A percentile compares a stretch with the other conserved stretches of the same genome.
phyloP scores from a whole-genome alignment of 2,113 vertebrate species.

The Cryptotis parvus region DNA sequence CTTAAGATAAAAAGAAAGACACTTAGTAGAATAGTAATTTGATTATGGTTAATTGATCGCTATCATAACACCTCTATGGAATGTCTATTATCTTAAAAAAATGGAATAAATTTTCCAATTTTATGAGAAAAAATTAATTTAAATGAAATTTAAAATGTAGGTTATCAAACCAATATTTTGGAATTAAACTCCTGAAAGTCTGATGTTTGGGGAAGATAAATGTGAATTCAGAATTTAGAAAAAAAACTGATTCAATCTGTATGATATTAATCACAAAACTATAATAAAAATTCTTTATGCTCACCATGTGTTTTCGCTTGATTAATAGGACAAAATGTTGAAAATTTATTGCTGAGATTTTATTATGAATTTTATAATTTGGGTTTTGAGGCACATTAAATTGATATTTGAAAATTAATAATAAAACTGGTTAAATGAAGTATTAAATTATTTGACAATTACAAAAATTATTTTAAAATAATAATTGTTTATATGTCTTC shows the following conservation, averaged over 20 bases:
- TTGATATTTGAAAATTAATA: not conserved
- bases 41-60: slow-evolving; percentile 61
- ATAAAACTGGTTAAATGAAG: not conserved
- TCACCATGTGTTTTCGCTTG: not conserved
- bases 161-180: not conserved
- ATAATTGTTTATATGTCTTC: not conserved
- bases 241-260: not conserved
- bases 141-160: slow-evolving; percentile 4
- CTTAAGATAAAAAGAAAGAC: slow-evolving; percentile 33
- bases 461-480: not conserved
- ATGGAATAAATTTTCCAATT: not conserved
- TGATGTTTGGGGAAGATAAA: not conserved
- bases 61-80: not conserved
- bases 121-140: slow-evolving; percentile 43
- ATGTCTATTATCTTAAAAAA: slow-evolving; percentile 48
- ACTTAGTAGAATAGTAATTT: slow-evolving; percentile 51
- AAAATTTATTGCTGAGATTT: not conserved
- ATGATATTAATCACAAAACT: not conserved
- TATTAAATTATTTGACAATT: not conserved
- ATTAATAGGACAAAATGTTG: not conserved
- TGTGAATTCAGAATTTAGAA: slow-evolving; percentile 8
- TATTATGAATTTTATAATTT: not conserved
- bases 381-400: not conserved
- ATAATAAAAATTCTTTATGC: not conserved
- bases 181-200: slow-evolving; percentile 28